Conservation (phyloP, 2,888 invertebrate genomes). For the Chirona hameri region DNA sequence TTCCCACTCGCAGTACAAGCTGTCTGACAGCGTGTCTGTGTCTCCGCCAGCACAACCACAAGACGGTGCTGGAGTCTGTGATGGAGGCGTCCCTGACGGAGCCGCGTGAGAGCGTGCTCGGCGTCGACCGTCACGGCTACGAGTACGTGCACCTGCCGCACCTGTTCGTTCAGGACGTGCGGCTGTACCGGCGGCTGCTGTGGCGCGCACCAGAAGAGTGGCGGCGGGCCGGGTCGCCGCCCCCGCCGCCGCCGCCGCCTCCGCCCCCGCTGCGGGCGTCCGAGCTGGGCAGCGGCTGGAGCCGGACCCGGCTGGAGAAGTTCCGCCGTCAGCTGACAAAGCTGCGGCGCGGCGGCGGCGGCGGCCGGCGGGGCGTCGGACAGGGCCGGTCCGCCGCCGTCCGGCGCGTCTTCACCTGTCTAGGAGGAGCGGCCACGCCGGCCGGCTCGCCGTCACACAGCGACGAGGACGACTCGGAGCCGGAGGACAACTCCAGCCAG, state of each 20-base stretch:
- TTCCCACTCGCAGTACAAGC: too few species aligned
- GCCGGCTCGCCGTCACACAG: background rate
- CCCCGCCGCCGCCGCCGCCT: background rate
- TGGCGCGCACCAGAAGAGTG: background rate
- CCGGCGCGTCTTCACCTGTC: background rate
- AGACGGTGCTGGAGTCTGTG: slow-evolving; percentile 53
- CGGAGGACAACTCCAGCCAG: background rate
- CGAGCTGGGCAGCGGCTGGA: background rate
- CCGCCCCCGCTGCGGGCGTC: background rate
- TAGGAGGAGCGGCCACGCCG: background rate
- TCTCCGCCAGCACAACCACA: slow-evolving; percentile 51
- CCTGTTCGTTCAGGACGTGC: slow-evolving; percentile 53
- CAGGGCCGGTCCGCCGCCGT: background rate
- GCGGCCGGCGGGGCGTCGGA: background rate
- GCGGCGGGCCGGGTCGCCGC: background rate
- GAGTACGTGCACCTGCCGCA: slow-evolving; percentile 56
- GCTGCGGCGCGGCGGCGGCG: background rate
- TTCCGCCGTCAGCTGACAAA: background rate
- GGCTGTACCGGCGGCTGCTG: slow-evolving; percentile 51
- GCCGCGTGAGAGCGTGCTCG: slow-evolving; percentile 51
- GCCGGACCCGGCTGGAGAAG: background rate
- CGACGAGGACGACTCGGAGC: background rate
- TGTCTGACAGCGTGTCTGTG: too few species aligned
- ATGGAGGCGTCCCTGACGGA: slow-evolving; percentile 50
- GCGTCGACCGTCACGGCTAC: slow-evolving; percentile 53